Base-by-base conservation (phyloP, 2,113 vertebrate species). In the Caranx ignobilis region DNA sequence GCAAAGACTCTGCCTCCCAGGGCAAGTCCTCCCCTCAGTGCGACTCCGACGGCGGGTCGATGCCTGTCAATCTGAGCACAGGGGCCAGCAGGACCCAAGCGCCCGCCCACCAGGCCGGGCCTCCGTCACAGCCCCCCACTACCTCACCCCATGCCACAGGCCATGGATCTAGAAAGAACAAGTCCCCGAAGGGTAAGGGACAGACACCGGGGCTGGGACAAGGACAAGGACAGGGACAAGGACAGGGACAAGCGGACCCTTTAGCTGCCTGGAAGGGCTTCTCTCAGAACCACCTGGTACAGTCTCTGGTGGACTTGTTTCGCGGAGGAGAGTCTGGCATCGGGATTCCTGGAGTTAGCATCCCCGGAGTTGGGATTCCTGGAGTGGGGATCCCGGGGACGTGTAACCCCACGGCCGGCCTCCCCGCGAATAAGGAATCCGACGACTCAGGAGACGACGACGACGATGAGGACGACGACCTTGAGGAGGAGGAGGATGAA, bases 361-460 rank as follows among this genome's bases (percentile, higher is more conserved):
- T 94, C 69, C 93, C 93, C 5, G 91, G 91, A 69, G 91, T 90
- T 16, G 93, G 93, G 68, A 91, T 93, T 80, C 91, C 91, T 16
- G 92, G 91, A 39, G 59, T 92, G 48, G 92, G 91, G 11, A 91
- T 93, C 62, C 93, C 93, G 21, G 91, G 91, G 62, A 91, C 79
- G 4, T 93, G 88, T 71, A 92, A 92, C 75, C 93, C 93, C 64
- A 85, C 88, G 32, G 92, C 93, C 32, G 93, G 91, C 73, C 95
- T 97, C 82, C 97, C 96, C 21, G 96, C 97, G 88, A 97, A 96
- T 91, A 99, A 98, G 93, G 98, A 99, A 91, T 99, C 98, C 18
- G 98, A 99, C 19, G 97, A 98, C 87, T 99, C 97, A 2, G 97
- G 96, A 70, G 97, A 98, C 64, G 98, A 99, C 0, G 97, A 99